Conservation (phyloP, 2,888 invertebrate species). For the Pterobdella sp. region DNA sequence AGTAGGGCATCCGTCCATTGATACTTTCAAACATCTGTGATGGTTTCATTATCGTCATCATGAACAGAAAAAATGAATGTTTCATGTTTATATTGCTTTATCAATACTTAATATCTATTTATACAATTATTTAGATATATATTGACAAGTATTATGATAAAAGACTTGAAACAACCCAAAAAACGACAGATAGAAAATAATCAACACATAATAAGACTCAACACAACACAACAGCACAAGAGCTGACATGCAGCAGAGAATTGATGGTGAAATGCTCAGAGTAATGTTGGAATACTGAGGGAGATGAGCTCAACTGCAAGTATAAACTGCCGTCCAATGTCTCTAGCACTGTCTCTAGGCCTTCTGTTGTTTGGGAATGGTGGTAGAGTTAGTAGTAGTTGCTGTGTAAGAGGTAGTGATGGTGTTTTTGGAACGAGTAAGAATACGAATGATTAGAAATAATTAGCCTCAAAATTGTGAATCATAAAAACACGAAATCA, state of each 20-base stretch:
- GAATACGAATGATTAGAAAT: background rate
- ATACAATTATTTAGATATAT: background rate
- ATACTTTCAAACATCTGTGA: slow-evolving; percentile 21
- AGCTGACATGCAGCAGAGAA: background rate
- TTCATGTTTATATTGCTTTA: no score
- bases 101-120: background rate
- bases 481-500: no score
- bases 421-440: background rate
- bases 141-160: no score
- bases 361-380: no score
- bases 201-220: background rate
- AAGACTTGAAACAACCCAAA: no score
- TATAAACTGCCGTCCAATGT: no score
- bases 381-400: no score
- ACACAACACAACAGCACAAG: background rate
- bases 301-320: no score
- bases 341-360: no score
- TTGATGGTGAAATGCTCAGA: background rate
- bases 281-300: background rate
- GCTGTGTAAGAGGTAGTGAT: background rate
- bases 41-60: no score
- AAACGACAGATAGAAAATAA: background rate
- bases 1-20: slow-evolving; percentile 5
- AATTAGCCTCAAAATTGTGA: background rate
- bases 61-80: no score